Conservation (phyloP, 2,888 invertebrate species). For the Pterostichus madidus region DNA sequence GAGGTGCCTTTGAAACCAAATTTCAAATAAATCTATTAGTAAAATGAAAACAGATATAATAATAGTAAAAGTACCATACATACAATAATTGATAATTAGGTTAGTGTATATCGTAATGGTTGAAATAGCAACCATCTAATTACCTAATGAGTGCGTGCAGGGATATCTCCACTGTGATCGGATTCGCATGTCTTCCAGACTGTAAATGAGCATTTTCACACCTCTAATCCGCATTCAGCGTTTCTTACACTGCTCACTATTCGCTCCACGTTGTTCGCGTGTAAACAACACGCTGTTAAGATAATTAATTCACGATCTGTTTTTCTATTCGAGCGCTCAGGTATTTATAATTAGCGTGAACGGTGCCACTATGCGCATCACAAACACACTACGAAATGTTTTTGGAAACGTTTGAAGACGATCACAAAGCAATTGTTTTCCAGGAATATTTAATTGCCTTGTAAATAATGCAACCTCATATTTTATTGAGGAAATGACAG, state of each 20-base stretch:
- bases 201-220: slow-evolving; percentile 27
- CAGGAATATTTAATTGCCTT: neutral
- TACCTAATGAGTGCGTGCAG: too few species aligned
- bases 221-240: slow-evolving; percentile 15
- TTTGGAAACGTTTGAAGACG: neutral
- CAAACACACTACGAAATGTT: neutral
- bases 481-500: neutral
- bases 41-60: too few species aligned
- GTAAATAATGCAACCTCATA: neutral
- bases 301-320: slow-evolving; percentile 41
- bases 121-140: too few species aligned
- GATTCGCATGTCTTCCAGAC: slow-evolving; percentile 5
- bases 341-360: slow-evolving; percentile 7
- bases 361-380: neutral
- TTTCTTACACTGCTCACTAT: slow-evolving; percentile 9
- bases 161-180: slow-evolving; percentile 7
- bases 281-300: slow-evolving; percentile 15
- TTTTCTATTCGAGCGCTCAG: neutral
- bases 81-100: too few species aligned
- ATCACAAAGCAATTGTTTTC: neutral
- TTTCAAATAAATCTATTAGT: too few species aligned
- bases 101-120: too few species aligned
- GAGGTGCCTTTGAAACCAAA: too few species aligned
- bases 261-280: slow-evolving; percentile 8
- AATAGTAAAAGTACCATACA: too few species aligned